A percentile compares a stretch with the other conserved stretches of the same genome.
Conservation (phyloP, 2,888 invertebrate species). For the Sarcophaga variegata region DNA sequence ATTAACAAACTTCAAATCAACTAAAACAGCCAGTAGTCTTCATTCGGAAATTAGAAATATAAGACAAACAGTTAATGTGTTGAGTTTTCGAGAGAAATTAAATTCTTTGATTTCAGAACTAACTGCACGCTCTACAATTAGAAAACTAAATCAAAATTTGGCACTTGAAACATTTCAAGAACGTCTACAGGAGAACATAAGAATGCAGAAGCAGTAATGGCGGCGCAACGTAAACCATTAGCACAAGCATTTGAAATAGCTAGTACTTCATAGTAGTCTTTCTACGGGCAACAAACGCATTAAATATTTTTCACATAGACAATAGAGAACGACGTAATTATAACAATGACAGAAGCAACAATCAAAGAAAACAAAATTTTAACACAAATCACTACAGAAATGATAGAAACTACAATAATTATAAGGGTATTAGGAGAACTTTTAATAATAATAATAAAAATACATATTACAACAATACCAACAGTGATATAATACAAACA, state of each 20-base stretch:
- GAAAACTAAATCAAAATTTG: background rate
- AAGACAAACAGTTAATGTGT: background rate
- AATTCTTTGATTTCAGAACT: background rate
- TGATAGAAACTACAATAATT: background rate
- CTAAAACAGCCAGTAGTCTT: background rate
- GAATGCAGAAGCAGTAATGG: conserved; percentile 14
- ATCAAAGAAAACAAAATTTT: background rate
- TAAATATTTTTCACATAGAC: background rate
- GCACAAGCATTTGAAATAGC: conserved; percentile 13
- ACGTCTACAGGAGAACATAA: background rate
- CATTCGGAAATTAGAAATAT: background rate
- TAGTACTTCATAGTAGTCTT: background rate
- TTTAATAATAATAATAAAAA: background rate
- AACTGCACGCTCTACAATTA: background rate
- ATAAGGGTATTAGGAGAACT: background rate
- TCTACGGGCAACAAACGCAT: conserved; percentile 10
- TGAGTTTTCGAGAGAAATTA: background rate
- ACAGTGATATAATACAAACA: background rate
- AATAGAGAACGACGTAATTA: conserved; percentile 8
- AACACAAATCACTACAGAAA: background rate
- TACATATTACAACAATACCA: background rate
- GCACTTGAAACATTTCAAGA: background rate
- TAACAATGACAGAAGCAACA: background rate
- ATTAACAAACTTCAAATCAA: background rate
- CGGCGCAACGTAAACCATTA: conserved; percentile 14